Evolutionary conservation across 2,888 invertebrate species (phyloP), one percentile per base, ranked within the genome.

Genomic region (Sminthurides aquaticus): DNA sequence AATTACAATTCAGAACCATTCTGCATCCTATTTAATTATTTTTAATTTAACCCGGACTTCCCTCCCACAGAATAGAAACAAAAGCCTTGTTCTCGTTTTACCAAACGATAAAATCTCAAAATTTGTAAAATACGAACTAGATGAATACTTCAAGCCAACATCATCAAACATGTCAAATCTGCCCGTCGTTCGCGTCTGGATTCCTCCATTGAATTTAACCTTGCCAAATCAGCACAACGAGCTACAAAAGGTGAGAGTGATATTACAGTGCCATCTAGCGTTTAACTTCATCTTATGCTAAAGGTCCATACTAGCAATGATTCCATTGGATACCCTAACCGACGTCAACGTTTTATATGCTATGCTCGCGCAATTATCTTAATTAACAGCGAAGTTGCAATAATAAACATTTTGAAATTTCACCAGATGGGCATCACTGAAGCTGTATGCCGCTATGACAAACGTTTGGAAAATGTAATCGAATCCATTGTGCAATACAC

Each of bases 191-290:
- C 68, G 65, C 49, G 62, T 71, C 34, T 66, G 66, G 34, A 60
- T 72, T 60, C 72, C 72, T 22, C 65, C 65, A 2, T 57, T 71
- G 65, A 72, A 72, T 55, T 71, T 72, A 55, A 69, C 69, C 49
- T 60, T 72, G 43, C 69, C 72, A n/a, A n/a, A 22, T 71, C 68
- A 60, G 69, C 69, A 25, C 52, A 68, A 67, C 27, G 70, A 72
- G 34, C 63, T 72, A 1, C 68, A 66, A 54, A 69, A 72, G 49
- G 72, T 72, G 56, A 49, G n/a, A n/a, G n/a, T n/a, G n/a, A n/a
- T n/a, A n/a, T n/a, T n/a, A n/a, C n/a, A n/a, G n/a, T n/a, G n/a
- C n/a, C n/a, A n/a, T n/a, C n/a, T n/a, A n/a, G n/a, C n/a, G n/a
- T n/a, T n/a, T n/a, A n/a, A n/a, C n/a, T n/a, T n/a, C n/a, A n/a